Base-by-base conservation (phyloP, 1,140 invertebrate genomes). In the Caenorhabditis remanei region DNA sequence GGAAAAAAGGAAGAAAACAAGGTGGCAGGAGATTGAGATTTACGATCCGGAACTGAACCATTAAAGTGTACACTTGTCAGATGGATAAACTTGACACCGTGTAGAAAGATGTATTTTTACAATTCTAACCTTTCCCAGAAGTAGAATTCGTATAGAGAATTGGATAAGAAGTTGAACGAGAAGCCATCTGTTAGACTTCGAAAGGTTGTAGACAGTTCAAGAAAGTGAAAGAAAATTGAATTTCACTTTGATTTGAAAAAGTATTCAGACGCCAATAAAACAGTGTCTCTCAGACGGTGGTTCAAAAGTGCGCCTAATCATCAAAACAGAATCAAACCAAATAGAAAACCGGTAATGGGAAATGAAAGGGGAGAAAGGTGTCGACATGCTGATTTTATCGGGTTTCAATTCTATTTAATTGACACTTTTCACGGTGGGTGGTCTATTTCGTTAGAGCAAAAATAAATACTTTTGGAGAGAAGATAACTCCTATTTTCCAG, bases 271-370 rank as follows among this genome's bases (percentile, higher is more conserved):
- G 40, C 71, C 43, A 79, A 79, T 79, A 50, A 79, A 79, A 79
- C 71, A 48, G 71, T 50, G 21, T 21, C 21, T 63, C 24, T 63
- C 61, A 21, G 24, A 40, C 8, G 32, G 11, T 24, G 71, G 71
- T 79, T 79, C 71, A 79, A 50, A 79, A 79, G 71, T n/a, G 71
- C 71, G 71, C 46, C 71, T 63, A 79, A 79, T 50, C 71, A 79
- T 79, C 46, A 32, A 79, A 79, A 79, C 71, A 6, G 9, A 79
- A 79, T 50, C 71, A 50, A 79, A 79, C 53, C 43, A 79, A 79
- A 79, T 41, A 50, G 46, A 41, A 48, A 71, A 71, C 13, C 16
- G 41, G 43, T 16, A 71, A 46, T 8, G 67, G 41, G n/a, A 50
- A 19, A 7, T n/a, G 71, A n/a, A 4, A 50, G 24, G 41, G 7